A percentile compares a stretch with the other conserved stretches of the same genome.
Evolutionary conservation across 1,140 invertebrate species (phyloP).

Genomic region (Tribolium madens): DNA sequence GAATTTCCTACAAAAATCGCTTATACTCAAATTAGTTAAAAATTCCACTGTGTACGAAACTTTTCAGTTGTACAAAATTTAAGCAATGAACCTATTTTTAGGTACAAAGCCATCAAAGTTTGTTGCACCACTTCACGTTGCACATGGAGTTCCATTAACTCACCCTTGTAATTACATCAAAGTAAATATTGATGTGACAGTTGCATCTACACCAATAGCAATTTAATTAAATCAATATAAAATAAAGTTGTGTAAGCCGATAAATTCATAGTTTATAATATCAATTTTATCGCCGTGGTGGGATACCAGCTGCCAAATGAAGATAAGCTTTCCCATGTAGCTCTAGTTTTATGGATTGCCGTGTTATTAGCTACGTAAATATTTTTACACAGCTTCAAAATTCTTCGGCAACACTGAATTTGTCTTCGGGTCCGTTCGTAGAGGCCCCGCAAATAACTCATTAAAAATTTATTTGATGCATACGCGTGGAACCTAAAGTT

Average conservation of each 20-base stretch:
- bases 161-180: background rate
- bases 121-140: background rate
- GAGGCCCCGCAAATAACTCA: too few relatives aligned
- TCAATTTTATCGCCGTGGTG: constrained; percentile 5
- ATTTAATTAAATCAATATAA: constrained; percentile 34
- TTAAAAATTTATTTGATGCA: too few relatives aligned
- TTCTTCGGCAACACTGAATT: background rate
- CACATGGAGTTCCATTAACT: background rate
- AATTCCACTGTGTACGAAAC: too few relatives aligned
- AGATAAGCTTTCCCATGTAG: constrained; percentile 11
- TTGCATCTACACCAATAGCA: constrained; percentile 1
- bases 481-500: too few relatives aligned
- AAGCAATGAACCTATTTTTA: background rate
- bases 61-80: background rate
- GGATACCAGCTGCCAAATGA: constrained; percentile 32
- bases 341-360: constrained; percentile 20
- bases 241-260: constrained; percentile 17
- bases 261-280: constrained; percentile 26
- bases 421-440: background rate
- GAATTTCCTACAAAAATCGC: too few relatives aligned
- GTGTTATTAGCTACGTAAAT: constrained; percentile 13
- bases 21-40: too few relatives aligned
- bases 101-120: background rate
- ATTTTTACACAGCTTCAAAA: constrained; percentile 17
- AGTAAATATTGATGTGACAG: constrained; percentile 31